Base-by-base conservation (phyloP, 2,888 invertebrate genomes). In the Dasysyrphus albostriatus region DNA sequence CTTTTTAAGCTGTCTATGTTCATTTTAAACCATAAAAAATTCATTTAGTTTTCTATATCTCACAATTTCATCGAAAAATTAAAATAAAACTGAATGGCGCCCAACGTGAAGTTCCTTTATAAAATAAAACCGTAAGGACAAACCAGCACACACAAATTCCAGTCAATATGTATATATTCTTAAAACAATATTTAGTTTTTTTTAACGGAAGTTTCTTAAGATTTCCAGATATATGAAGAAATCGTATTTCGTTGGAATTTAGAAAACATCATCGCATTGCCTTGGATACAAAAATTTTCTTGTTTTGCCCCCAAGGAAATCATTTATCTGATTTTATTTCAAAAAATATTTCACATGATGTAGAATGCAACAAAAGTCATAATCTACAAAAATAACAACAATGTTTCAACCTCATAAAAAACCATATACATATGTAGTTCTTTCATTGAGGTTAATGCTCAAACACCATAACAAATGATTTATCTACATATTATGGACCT, bases 391-490 rank as follows among this genome's bases (percentile, higher is more conserved):
- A 10, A 49, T 49, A 9, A 19, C 44, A 14, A 39, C 59, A 37
- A 59, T 12, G 37, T 8, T 39, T 10, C 3, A 47, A 65, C 2
- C n/a, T 32, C 67, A 67, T 67, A 67, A 67, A n/a, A 67, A 49
- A 24, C 9, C 8, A 5, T 37, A 7, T 14, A 8, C 1, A 24
- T 2, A 24, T 24, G 24, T 24, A 34, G 19, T 49, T 49, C 10
- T 19, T 37, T 8, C 8, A 67, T 37, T 67, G 51, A 54, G 69
- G 69, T 69, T 69, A 49, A 69, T 24, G 34, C 47, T 49, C 19
- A 49, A 47, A 47, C 47, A 32, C 7, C 4, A 34, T 5, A n/a
- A n/a, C 32, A 49, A 16, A 16, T 67, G 12, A 49, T 67, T 24
- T 47, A 34, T 65, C 32, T 3, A 4, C 32, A 32, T 47, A 16